Evolutionary conservation across 2,113 vertebrate genomes (phyloP).

Genomic region (Hippoglossus stenolepis): DNA sequence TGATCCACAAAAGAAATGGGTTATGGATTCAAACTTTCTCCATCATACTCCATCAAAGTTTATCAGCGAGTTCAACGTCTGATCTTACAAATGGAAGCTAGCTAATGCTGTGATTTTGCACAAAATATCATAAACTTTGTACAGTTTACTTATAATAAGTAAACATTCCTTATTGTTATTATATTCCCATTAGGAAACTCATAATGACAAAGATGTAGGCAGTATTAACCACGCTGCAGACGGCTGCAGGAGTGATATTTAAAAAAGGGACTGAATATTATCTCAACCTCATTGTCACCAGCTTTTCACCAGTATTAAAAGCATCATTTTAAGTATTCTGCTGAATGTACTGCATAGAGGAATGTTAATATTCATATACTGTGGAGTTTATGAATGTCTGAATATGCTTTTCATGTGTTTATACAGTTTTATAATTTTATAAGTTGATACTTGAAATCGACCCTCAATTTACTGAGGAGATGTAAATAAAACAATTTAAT

Average conservation of each 20-base stretch:
- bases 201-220: not conserved
- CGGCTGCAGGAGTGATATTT: not conserved
- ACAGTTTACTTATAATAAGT: constrained; percentile 45
- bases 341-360: constrained; percentile 60
- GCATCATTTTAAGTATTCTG: constrained; percentile 12
- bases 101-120: constrained; percentile 69
- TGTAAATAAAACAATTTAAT: constrained; percentile 61
- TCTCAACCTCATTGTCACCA: not conserved
- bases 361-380: constrained; percentile 43
- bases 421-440: constrained; percentile 45
- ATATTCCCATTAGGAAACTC: constrained; percentile 5
- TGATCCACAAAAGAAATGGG: constrained; percentile 24
- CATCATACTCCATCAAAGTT: constrained; percentile 10
- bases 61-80: constrained; percentile 10
- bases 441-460: constrained; percentile 65
- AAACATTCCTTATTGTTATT: constrained; percentile 39
- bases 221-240: constrained; percentile 11
- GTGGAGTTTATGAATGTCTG: constrained; percentile 23
- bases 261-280: not conserved
- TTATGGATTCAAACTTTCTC: constrained; percentile 1
- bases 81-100: constrained; percentile 51
- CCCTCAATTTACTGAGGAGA: constrained; percentile 66
- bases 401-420: constrained; percentile 38
- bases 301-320: not conserved
- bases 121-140: constrained; percentile 31